These are phyloP conservation scores for Coremacera marginata DNA, from an alignment of 2,888 invertebrate species.

Conservation along the genomic window DNA sequence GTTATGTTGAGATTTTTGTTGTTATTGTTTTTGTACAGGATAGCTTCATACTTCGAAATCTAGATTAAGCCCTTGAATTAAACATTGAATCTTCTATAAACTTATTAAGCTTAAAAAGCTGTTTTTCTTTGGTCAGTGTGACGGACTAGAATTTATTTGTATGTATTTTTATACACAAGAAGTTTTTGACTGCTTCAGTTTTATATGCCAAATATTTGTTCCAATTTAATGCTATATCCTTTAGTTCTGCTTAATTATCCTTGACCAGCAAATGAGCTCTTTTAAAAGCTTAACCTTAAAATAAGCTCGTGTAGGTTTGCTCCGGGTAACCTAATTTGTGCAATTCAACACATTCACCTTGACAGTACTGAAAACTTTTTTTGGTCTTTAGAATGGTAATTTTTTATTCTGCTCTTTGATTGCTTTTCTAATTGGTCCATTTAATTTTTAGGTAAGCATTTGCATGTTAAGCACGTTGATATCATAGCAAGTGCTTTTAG, in stretches of 20 bases:
- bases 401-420: background rate
- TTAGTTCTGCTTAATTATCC: background rate
- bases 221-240: too few species aligned
- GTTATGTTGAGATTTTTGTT: background rate
- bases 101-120: background rate
- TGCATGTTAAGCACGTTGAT: background rate
- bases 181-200: background rate
- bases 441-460: conserved; percentile 22
- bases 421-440: background rate
- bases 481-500: too few species aligned
- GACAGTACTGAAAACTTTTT: background rate
- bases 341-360: conserved; percentile 8
- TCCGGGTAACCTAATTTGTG: background rate
- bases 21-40: background rate
- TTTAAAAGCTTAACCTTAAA: background rate
- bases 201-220: too few species aligned
- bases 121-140: background rate
- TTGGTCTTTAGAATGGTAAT: background rate
- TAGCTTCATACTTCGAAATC: background rate
- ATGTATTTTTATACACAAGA: background rate
- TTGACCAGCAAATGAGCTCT: background rate
- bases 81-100: conserved; percentile 10
- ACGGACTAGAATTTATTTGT: background rate
- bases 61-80: conserved; percentile 7
- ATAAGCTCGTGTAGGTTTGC: background rate